A percentile compares a stretch with the other conserved stretches of the same genome.
Conservation (phyloP, 1,140 invertebrate genomes). For the Nomia melanderi region DNA sequence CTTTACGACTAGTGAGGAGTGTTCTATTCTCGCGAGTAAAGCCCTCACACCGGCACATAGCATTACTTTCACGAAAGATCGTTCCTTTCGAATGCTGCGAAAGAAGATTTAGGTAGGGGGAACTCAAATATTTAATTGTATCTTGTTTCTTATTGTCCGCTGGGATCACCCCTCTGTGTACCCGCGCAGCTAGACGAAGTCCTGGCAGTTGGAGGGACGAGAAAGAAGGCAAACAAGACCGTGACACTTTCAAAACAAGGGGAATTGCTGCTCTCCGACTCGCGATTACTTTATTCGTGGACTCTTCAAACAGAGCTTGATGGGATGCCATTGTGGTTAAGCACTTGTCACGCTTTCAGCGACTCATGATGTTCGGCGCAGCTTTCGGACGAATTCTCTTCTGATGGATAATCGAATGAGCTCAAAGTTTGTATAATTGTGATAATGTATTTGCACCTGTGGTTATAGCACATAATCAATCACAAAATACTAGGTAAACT, state of each 20-base stretch:
- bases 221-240: slow-evolving; percentile 1
- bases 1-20: no score
- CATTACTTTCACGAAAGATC: background rate
- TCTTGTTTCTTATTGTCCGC: slow-evolving; percentile 24
- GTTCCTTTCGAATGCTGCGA: background rate
- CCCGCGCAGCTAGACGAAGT: background rate
- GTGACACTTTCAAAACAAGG: slow-evolving; percentile 10
- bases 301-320: background rate
- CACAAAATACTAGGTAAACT: no score
- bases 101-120: background rate
- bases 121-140: slow-evolving; percentile 24
- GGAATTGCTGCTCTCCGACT: background rate
- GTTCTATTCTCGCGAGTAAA: no score
- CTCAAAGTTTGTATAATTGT: no score
- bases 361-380: no score
- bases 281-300: background rate
- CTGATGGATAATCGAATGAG: no score
- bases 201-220: background rate
- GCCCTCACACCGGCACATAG: no score
- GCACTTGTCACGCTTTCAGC: background rate
- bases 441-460: no score
- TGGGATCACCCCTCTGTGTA: background rate
- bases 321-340: background rate
- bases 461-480: no score
- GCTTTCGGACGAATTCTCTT: no score